These are phyloP conservation scores for Macrotus californicus DNA, from an alignment of 2,113 vertebrate genomes.

Conservation along the genomic window DNA sequence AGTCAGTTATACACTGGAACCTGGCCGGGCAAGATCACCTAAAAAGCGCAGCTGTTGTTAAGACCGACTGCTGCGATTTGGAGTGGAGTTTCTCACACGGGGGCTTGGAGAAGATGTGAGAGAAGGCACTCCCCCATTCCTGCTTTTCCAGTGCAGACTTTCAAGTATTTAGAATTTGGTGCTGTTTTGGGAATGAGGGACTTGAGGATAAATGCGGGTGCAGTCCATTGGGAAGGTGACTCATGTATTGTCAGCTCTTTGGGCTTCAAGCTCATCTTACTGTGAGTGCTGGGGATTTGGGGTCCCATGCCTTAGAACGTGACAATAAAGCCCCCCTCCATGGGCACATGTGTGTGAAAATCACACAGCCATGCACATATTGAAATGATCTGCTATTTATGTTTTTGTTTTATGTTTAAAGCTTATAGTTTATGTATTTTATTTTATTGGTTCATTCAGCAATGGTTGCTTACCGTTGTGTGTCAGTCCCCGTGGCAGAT, in stretches of 20 bases:
- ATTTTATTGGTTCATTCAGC: neutral
- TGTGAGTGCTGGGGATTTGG: neutral
- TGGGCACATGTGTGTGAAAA: neutral
- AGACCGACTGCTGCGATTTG: neutral
- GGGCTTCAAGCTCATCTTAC: neutral
- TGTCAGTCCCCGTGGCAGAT: neutral
- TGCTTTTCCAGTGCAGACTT: neutral
- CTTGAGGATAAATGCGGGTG: neutral
- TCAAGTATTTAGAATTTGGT: neutral
- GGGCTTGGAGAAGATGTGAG: neutral
- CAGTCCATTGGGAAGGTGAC: neutral
- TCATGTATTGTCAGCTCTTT: neutral
- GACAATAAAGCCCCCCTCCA: neutral
- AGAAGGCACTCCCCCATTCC: neutral
- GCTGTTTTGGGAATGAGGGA: neutral
- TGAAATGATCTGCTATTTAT: neutral
- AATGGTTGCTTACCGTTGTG: neutral
- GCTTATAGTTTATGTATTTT: neutral
- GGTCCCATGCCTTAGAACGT: neutral
- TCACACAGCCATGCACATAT: neutral
- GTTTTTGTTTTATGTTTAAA: neutral
- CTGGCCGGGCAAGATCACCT: neutral
- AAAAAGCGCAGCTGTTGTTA: neutral
- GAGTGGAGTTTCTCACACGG: neutral
- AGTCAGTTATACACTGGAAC: neutral